phyloP scores from a whole-genome alignment of 2,113 vertebrate species.

The Hepsetus odoe region DNA sequence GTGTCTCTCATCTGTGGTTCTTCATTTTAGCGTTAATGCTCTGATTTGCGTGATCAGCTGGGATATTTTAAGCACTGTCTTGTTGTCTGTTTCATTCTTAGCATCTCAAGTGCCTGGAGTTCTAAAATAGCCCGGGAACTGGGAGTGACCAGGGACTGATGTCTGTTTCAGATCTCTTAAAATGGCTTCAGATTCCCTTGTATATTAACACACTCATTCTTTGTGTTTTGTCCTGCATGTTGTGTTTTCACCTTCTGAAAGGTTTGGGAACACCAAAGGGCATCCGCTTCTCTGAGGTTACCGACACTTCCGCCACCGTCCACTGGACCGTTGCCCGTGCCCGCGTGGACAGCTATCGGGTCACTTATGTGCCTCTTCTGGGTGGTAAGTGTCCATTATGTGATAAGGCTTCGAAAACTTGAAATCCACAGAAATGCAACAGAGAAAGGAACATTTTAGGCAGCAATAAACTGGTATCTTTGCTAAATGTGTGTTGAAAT shows the following conservation, averaged over 20 bases:
- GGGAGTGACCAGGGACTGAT: neutral
- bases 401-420: neutral
- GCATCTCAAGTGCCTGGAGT: neutral
- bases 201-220: slow-evolving; percentile 1
- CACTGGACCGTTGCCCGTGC: slow-evolving; percentile 83
- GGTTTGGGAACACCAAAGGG: slow-evolving; percentile 86
- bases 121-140: neutral
- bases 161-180: neutral
- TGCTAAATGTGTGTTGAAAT: neutral
- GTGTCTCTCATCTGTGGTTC: slow-evolving; percentile 28
- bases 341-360: slow-evolving; percentile 83
- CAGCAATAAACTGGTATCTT: neutral
- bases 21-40: slow-evolving; percentile 7
- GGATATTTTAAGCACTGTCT: slow-evolving; percentile 5
- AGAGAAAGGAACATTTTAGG: neutral
- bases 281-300: slow-evolving; percentile 90
- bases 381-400: slow-evolving; percentile 80
- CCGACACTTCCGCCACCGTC: slow-evolving; percentile 85
- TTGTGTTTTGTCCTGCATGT: slow-evolving; percentile 24
- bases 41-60: neutral
- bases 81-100: neutral
- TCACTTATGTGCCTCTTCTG: slow-evolving; percentile 82
- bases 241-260: slow-evolving; percentile 58
- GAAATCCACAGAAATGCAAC: neutral
- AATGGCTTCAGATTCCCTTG: neutral